phyloP scores from a whole-genome alignment of 1,140 invertebrate species.

The Brachionus angularis region DNA sequence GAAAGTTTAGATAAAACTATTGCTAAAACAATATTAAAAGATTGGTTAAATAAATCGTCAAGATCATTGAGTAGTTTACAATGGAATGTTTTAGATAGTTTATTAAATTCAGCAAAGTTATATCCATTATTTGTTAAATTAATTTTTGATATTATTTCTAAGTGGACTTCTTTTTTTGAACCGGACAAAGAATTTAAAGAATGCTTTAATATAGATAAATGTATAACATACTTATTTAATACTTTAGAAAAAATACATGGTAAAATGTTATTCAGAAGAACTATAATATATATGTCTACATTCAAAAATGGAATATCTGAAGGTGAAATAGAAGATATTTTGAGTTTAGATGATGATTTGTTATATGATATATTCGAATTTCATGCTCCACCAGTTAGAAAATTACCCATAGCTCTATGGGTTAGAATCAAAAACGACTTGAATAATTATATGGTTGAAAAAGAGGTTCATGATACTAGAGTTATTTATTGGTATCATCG shows the following conservation, averaged over 20 bases:
- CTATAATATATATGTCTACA: conserved; percentile 68
- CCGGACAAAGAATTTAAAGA: not conserved
- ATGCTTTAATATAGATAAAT: not conserved
- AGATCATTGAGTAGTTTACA: conserved; percentile 59
- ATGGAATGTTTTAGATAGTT: conserved; percentile 82
- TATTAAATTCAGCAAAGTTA: conserved; percentile 62
- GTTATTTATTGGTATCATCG: conserved; percentile 44
- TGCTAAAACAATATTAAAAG: conserved; percentile 48
- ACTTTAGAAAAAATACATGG: conserved; percentile 51
- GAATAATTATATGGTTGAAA: conserved; percentile 66
- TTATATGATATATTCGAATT: conserved; percentile 50
- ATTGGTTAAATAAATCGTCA: conserved; percentile 47
- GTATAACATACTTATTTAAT: conserved; percentile 4
- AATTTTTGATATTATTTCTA: conserved; percentile 38
- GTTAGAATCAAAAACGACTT: conserved; percentile 65
- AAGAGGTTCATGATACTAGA: conserved; percentile 58
- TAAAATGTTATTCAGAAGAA: conserved; percentile 59
- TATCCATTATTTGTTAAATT: conserved; percentile 25
- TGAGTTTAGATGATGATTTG: conserved; percentile 53
- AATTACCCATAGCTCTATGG: conserved; percentile 63
- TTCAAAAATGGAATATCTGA: conserved; percentile 50
- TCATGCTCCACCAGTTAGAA: conserved; percentile 46
- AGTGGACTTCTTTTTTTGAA: conserved; percentile 21
- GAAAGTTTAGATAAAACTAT: conserved; percentile 46
- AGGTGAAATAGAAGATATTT: conserved; percentile 52